Percentiles rank a stretch among this genome's conserved stretches.
phyloP scores from a whole-genome alignment of 2,888 invertebrate genomes.

The Lepidonotus clava region DNA sequence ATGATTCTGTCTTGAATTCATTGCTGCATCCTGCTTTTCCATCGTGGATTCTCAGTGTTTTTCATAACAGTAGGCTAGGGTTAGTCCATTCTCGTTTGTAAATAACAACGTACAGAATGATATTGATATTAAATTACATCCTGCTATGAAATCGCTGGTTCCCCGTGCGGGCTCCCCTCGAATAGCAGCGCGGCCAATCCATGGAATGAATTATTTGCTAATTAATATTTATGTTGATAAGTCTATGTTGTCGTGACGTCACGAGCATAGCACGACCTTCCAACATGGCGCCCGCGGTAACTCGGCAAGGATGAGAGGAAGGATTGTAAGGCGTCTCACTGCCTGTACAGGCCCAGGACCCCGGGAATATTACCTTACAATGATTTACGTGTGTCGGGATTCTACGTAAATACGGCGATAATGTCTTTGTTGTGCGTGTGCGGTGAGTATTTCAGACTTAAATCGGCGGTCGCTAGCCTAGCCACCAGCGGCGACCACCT shows the following conservation, averaged over 20 bases:
- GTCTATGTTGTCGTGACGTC: constrained; percentile 54
- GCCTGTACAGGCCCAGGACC: constrained; percentile 28
- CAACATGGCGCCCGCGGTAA: constrained; percentile 44
- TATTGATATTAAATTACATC: no score
- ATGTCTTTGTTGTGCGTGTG: constrained; percentile 63
- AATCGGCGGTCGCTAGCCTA: background rate
- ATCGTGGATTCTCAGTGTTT: no score
- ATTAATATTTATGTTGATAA: constrained; percentile 53
- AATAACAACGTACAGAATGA: no score
- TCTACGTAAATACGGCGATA: constrained; percentile 19
- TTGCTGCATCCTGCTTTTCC: no score
- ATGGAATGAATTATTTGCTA: constrained; percentile 30
- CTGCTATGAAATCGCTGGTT: no score
- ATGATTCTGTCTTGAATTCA: no score
- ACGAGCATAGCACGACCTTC: constrained; percentile 29
- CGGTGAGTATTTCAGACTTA: constrained; percentile 59
- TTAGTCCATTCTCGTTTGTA: no score
- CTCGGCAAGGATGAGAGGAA: background rate
- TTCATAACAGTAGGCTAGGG: no score
- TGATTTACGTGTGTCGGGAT: constrained; percentile 7
- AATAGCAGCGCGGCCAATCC: no score
- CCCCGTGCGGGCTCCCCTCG: no score
- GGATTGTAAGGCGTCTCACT: background rate
- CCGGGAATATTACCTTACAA: background rate
- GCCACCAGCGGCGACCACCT: background rate